Base-by-base conservation (phyloP, 2,113 vertebrate genomes). In the Phodopus roborovskii region DNA sequence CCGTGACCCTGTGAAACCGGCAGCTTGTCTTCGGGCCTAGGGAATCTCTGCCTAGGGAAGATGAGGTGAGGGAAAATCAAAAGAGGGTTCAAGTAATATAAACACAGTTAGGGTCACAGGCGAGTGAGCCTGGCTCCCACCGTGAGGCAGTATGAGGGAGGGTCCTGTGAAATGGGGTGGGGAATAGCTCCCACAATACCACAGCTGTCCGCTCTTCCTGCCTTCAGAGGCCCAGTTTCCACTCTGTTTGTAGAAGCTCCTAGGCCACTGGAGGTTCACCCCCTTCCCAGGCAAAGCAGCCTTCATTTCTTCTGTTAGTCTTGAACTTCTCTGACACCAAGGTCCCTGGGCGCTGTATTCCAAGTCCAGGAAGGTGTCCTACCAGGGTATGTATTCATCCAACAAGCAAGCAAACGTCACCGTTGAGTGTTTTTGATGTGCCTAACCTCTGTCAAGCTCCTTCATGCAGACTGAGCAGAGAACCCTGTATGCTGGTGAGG, bases 71-170 rank as follows among this genome's bases (percentile, higher is more conserved):
- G 50, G 71, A 92, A 3, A 45, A 92, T 71, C 91, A 93, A 77
- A 86, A 66, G 74, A 88, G 30, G 28, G 83, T 22, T 74, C 60
- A 62, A 81, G 93, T 73, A 90, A 71, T 19, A 60, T 75, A 92
- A 85, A 75, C 74, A 94, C 84, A 94, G 91, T 45, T 16, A 48
- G 62, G 87, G 90, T 95, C 92, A 73, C 88, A 62, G 74, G 84
- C 64, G 6, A 62, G 53, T 42, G 28, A 88, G 36, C 88, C 83
- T 90, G 66, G 70, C 53, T 78, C 91, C 91, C 64, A 48, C 56
- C 4, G 56, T n/a, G 75, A 58, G 93, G 73, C 30, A 7, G 4
- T 3, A 24, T 56, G 60, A 83, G 88, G 88, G 33, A 39, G 84
- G 94, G 88, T 53, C 48, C 93, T 90, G 13, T 6, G 30, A 53